phyloP scores from a whole-genome alignment of 2,113 vertebrate species.

The Osmerus eperlanus region DNA sequence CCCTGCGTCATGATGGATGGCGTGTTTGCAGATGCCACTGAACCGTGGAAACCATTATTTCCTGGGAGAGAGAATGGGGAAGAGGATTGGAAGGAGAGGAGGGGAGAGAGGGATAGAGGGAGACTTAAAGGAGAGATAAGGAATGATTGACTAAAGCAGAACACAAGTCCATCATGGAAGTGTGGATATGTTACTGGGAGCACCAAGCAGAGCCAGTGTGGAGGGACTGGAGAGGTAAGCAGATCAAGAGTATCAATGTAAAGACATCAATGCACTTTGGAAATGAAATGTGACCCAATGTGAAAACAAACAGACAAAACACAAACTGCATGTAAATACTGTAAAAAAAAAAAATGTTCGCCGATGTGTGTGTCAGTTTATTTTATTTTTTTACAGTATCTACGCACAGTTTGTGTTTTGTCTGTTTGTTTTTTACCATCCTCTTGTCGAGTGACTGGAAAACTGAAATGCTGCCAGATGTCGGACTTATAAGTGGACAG shows the following conservation, averaged over 20 bases:
- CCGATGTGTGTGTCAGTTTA: too few relatives aligned
- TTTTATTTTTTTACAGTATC: too few relatives aligned
- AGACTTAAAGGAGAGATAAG: conserved; percentile 48
- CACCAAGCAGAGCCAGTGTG: conserved; percentile 46
- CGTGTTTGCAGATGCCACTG: conserved; percentile 68
- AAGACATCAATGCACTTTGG: conserved; percentile 5
- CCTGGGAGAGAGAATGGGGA: conserved; percentile 36
- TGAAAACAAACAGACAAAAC: conserved; percentile 11
- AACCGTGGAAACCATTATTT: conserved; percentile 73
- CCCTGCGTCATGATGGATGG: conserved; percentile 62
- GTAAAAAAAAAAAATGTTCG: too few relatives aligned
- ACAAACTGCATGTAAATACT: too few relatives aligned
- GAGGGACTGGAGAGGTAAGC: conserved; percentile 27
- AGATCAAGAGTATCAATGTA: conserved; percentile 45
- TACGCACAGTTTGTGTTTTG: too few relatives aligned
- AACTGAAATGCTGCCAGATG: too few relatives aligned
- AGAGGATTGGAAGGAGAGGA: neutral
- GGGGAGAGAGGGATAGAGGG: conserved; percentile 7
- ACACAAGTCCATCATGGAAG: conserved; percentile 54
- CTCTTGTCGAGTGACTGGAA: too few relatives aligned
- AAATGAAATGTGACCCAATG: conserved; percentile 8
- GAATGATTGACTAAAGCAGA: conserved; percentile 64
- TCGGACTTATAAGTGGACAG: too few relatives aligned
- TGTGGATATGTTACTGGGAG: conserved; percentile 44
- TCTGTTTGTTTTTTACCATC: too few relatives aligned